phyloP scores from a whole-genome alignment of 1,140 invertebrate species.

The Psix sp. region DNA sequence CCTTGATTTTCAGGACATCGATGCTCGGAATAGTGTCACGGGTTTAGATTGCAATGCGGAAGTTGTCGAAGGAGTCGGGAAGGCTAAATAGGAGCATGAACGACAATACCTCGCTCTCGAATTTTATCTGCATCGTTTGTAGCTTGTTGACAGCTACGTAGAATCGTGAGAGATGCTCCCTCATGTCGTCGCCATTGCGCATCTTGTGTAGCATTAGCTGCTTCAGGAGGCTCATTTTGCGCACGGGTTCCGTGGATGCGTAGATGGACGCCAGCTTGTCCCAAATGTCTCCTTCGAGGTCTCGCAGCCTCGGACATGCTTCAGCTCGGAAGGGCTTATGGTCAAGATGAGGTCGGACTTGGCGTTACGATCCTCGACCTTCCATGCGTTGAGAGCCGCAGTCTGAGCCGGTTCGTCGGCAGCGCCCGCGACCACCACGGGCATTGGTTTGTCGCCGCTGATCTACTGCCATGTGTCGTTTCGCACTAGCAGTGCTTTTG shows the following conservation, averaged over 20 bases:
- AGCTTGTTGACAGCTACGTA: slow-evolving; percentile 5
- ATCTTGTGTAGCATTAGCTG: neutral
- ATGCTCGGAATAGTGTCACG: slow-evolving; percentile 4
- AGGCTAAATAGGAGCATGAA: slow-evolving; percentile 7
- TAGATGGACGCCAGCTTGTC: slow-evolving; percentile 4
- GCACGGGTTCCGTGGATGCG: neutral
- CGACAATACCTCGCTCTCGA: neutral
- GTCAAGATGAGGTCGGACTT: slow-evolving; percentile 6
- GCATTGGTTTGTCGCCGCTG: slow-evolving; percentile 4
- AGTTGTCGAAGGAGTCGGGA: slow-evolving; percentile 1
- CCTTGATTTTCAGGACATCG: slow-evolving; percentile 1
- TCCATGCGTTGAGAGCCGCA: slow-evolving; percentile 2
- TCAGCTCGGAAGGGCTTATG: neutral
- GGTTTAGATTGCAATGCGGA: slow-evolving; percentile 7
- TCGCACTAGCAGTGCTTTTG: slow-evolving; percentile 22
- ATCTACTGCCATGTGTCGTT: slow-evolving; percentile 27
- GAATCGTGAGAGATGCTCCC: slow-evolving; percentile 1
- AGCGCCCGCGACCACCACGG: neutral
- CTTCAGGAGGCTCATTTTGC: neutral
- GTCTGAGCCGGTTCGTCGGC: neutral
- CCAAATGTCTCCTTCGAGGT: slow-evolving; percentile 7
- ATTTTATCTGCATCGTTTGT: slow-evolving; percentile 1
- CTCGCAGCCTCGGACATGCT: slow-evolving; percentile 2
- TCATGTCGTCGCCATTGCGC: slow-evolving; percentile 2
- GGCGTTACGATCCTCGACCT: slow-evolving; percentile 1